Conservation (phyloP, 2,888 invertebrate species). For the Steromphala cineraria region DNA sequence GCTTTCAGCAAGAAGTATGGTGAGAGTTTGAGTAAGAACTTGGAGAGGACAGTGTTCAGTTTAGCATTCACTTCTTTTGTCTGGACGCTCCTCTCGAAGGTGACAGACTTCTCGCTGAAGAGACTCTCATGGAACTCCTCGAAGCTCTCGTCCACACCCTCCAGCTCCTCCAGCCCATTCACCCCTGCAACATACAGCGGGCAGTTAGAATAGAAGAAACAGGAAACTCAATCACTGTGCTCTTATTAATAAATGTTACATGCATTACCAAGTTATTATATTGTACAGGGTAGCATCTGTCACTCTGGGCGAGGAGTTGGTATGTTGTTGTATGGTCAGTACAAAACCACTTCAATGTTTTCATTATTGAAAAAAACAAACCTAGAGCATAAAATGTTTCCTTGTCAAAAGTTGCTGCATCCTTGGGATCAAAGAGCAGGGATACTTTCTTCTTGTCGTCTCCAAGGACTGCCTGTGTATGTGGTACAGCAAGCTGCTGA, state of each 20-base stretch:
- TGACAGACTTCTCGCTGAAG: constrained; percentile 85
- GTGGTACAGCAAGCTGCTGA: constrained; percentile 73
- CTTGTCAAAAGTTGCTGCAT: constrained; percentile 90
- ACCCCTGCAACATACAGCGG: constrained; percentile 77
- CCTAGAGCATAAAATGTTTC: constrained; percentile 92
- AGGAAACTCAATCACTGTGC: too few relatives aligned
- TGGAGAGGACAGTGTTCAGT: constrained; percentile 84
- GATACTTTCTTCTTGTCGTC: constrained; percentile 80
- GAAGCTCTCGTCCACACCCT: constrained; percentile 84
- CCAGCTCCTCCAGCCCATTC: constrained; percentile 89
- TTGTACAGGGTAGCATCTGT: too few relatives aligned
- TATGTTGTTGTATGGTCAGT: too few relatives aligned
- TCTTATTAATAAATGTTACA: too few relatives aligned
- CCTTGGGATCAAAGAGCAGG: constrained; percentile 90
- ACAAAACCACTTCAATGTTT: too few relatives aligned
- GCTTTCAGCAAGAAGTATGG: constrained; percentile 91
- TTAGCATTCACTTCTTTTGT: constrained; percentile 84
- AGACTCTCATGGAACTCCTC: constrained; percentile 84
- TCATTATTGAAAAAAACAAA: constrained; percentile 45
- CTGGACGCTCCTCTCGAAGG: constrained; percentile 88
- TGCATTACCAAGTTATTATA: too few relatives aligned
- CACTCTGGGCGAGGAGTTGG: too few relatives aligned
- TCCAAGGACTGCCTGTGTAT: constrained; percentile 65
- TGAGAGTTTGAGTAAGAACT: constrained; percentile 86
- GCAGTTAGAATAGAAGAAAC: too few relatives aligned